Evolutionary conservation across 30 jellyfish, hydroid and myxozoan genomes (phyloP).

Genomic region (Cassiopea xamachana): DNA sequence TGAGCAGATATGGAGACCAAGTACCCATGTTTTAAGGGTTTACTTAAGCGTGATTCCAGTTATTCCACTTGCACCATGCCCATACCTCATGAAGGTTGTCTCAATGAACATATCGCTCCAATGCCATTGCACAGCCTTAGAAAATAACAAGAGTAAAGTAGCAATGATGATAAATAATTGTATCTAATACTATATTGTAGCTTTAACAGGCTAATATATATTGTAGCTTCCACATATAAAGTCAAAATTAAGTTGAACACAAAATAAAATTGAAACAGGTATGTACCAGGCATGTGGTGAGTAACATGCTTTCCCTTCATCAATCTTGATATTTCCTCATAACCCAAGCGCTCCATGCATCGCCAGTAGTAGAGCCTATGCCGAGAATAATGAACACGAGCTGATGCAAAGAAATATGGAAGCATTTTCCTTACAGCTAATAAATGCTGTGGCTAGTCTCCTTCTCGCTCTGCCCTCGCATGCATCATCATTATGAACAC

Average conservation of each 20-base stretch:
- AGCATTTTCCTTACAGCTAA: background rate
- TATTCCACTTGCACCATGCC: constrained; percentile 31
- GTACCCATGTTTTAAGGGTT: constrained; percentile 20
- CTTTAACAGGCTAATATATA: too few relatives aligned
- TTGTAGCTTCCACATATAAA: too few relatives aligned
- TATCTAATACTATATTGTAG: too few relatives aligned
- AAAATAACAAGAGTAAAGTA: too few relatives aligned
- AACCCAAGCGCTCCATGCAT: background rate
- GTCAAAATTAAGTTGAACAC: too few relatives aligned
- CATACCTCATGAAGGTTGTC: constrained; percentile 40
- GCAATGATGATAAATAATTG: too few relatives aligned
- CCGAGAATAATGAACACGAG: background rate
- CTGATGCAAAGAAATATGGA: background rate
- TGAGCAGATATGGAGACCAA: constrained; percentile 17
- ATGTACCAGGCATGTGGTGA: background rate
- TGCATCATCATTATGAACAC: background rate
- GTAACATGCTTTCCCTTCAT: background rate
- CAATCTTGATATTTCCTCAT: background rate
- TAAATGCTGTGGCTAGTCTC: background rate
- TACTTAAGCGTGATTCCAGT: constrained; percentile 17
- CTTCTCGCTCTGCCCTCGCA: background rate
- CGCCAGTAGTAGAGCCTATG: background rate
- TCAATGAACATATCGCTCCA: background rate
- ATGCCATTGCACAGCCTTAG: too few relatives aligned
- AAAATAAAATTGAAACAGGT: too few relatives aligned